phyloP scores from a whole-genome alignment of 2,797 vertebrate species.

The Malacoctenus gilli region DNA sequence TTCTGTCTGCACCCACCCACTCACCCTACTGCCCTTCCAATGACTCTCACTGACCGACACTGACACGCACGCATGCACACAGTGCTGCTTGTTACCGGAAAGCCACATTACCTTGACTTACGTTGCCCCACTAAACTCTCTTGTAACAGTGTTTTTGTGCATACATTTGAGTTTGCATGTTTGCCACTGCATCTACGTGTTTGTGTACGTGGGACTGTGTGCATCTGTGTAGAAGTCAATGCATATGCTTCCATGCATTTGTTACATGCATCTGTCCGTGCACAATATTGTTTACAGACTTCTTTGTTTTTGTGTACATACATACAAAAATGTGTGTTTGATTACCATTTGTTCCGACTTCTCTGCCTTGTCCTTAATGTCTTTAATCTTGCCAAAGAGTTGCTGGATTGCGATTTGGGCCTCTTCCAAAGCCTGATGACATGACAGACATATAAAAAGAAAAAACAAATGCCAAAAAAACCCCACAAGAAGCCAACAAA shows the following conservation, averaged over 20 bases:
- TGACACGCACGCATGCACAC: not conserved
- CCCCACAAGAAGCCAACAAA: constrained; percentile 25
- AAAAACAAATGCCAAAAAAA: too few relatives aligned
- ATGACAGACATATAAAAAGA: too few relatives aligned
- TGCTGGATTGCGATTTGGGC: constrained; percentile 97
- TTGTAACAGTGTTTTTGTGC: not conserved
- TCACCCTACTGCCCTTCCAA: constrained; percentile 49
- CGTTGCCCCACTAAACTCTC: constrained; percentile 12
- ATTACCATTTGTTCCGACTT: constrained; percentile 99
- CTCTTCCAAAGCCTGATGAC: constrained; percentile 93
- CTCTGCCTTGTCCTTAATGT: constrained; percentile 99
- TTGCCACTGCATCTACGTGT: constrained; percentile 1
- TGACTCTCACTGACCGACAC: constrained; percentile 23
- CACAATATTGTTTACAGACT: too few relatives aligned
- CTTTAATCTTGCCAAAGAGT: constrained; percentile 98
- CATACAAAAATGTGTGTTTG: too few relatives aligned
- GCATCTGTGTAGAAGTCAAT: too few relatives aligned
- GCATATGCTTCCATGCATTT: too few relatives aligned
- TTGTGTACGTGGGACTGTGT: constrained; percentile 11
- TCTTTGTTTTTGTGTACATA: too few relatives aligned
- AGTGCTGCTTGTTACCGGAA: constrained; percentile 5
- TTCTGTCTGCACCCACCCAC: constrained; percentile 32
- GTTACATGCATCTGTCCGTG: too few relatives aligned
- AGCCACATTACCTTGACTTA: constrained; percentile 41
- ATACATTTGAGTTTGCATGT: not conserved